Conservation (phyloP, 2,888 invertebrate species). For the Andrena chrysosceles region DNA sequence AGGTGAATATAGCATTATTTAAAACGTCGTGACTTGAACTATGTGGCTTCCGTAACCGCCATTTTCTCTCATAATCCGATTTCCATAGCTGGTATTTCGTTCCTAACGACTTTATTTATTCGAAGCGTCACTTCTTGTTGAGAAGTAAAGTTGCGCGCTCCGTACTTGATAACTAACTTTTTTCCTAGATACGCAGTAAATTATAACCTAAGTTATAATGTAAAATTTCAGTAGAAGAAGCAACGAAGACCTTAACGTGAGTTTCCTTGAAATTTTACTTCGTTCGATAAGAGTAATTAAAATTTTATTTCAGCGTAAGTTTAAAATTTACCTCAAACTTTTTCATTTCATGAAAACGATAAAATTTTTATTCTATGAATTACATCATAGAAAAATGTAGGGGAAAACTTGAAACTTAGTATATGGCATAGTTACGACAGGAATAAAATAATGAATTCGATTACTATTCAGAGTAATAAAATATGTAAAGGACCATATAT, state of each 20-base stretch:
- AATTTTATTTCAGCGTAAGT: slow-evolving; percentile 9
- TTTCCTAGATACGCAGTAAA: slow-evolving; percentile 5
- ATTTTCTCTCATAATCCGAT: slow-evolving; percentile 12
- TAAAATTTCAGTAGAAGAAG: background rate
- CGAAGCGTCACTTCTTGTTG: slow-evolving; percentile 6
- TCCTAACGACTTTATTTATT: slow-evolving; percentile 24
- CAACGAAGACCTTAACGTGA: background rate
- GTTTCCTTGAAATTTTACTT: background rate
- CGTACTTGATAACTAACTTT: background rate
- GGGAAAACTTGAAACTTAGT: background rate
- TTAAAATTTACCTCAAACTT: slow-evolving; percentile 5
- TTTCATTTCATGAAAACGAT: background rate
- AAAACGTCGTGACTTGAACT: slow-evolving; percentile 2
- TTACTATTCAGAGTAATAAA: no score
- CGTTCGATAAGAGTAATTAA: background rate
- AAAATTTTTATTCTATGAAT: slow-evolving; percentile 10
- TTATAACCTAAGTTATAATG: background rate
- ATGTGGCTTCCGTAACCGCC: no score
- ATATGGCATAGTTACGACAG: background rate
- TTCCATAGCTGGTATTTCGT: background rate
- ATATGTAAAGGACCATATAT: no score
- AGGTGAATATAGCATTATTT: background rate
- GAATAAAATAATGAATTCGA: background rate
- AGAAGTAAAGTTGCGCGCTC: background rate
- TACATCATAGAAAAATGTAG: slow-evolving; percentile 2